Evolutionary conservation across 2,888 invertebrate species (phyloP).

Genomic region (Drosophila pseudotalamancana): DNA sequence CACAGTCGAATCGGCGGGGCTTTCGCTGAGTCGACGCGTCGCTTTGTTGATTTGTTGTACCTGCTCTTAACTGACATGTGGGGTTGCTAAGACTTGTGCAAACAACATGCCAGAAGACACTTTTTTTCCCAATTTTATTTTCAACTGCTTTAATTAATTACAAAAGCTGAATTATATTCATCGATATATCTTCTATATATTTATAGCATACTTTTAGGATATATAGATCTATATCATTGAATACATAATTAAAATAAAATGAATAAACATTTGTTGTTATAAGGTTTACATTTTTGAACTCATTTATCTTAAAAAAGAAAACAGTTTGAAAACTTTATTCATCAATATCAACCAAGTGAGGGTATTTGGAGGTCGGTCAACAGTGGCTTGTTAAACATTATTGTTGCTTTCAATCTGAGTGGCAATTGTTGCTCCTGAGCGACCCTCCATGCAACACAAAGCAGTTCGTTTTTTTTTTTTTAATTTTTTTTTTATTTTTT

Average conservation of each 20-base stretch:
- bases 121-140: no score
- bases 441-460: conserved; percentile 45
- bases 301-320: no score
- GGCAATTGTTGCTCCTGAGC: conserved; percentile 35
- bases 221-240: no score
- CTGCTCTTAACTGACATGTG: not conserved
- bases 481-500: not conserved
- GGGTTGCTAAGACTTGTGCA: conserved; percentile 10
- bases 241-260: no score
- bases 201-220: no score
- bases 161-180: not conserved
- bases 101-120: no score
- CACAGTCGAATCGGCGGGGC: conserved; percentile 62
- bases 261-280: no score
- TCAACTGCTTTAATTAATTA: no score
- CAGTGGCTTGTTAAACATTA: not conserved
- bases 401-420: conserved; percentile 45
- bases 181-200: no score
- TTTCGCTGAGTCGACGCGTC: conserved; percentile 40
- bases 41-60: conserved; percentile 43
- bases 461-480: conserved; percentile 6
- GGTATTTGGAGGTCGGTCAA: conserved; percentile 31
- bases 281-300: no score
- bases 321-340: no score
- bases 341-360: not conserved